Evolutionary conservation across 2,888 invertebrate genomes (phyloP).

Genomic region (Salticus scenicus): DNA sequence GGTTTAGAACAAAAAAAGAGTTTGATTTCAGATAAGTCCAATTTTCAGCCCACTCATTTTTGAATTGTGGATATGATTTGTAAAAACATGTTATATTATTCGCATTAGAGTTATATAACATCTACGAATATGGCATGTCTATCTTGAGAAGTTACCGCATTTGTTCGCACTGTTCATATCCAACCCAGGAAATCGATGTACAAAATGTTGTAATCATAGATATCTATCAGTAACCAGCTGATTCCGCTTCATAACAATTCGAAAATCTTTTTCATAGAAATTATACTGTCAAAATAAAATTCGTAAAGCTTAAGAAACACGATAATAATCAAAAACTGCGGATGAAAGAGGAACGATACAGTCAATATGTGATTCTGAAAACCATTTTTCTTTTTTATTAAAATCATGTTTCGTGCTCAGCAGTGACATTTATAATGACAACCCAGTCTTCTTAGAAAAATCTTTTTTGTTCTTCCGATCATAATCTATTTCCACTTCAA

Average conservation of each 20-base stretch:
- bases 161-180: no score
- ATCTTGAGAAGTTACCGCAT: no score
- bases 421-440: constrained; percentile 13
- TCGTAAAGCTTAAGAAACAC: neutral
- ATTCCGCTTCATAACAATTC: neutral
- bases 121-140: no score
- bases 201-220: neutral
- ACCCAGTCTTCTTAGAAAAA: neutral
- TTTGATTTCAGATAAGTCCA: no score
- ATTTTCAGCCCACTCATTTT: no score
- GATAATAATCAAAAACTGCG: neutral
- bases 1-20: no score
- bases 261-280: neutral
- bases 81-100: no score
- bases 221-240: neutral
- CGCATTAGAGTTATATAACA: no score
- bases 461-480: neutral
- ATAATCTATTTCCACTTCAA: constrained; percentile 15
- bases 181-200: no score
- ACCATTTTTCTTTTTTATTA: neutral
- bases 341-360: neutral
- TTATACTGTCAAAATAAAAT: neutral
- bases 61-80: no score
- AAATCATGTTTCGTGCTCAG: neutral
- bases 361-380: neutral